phyloP scores from a whole-genome alignment of 2,888 invertebrate species.

The Acrocyrtus sp. region DNA sequence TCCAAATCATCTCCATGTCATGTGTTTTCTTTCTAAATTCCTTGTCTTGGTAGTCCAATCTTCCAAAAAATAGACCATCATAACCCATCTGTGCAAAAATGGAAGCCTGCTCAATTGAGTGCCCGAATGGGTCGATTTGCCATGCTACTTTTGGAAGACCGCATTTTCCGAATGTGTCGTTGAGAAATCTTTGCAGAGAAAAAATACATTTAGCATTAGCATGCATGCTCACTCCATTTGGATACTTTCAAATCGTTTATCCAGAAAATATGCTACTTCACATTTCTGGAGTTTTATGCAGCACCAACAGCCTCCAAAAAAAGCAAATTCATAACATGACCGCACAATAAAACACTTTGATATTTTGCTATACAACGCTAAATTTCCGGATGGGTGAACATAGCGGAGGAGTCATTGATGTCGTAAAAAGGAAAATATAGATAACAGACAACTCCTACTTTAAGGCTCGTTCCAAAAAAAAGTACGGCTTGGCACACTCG shows the following conservation, averaged over 20 bases:
- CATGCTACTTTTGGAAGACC: conserved; percentile 72
- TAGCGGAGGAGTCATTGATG: too few relatives aligned
- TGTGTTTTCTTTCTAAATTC: conserved; percentile 70
- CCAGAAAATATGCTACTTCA: not conserved
- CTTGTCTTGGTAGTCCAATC: conserved; percentile 88
- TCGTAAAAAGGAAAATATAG: too few relatives aligned
- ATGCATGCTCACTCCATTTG: conserved; percentile 67
- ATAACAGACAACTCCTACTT: too few relatives aligned
- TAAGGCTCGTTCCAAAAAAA: too few relatives aligned
- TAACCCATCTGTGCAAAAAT: conserved; percentile 85
- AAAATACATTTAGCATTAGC: not conserved
- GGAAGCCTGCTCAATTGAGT: conserved; percentile 77
- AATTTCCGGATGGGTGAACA: too few relatives aligned
- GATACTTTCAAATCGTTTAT: not conserved
- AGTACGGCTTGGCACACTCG: too few relatives aligned
- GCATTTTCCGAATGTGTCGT: conserved; percentile 66
- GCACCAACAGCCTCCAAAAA: too few relatives aligned
- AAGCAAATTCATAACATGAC: too few relatives aligned
- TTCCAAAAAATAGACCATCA: conserved; percentile 85
- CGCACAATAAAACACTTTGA: too few relatives aligned
- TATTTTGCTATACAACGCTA: too few relatives aligned
- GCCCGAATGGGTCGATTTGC: conserved; percentile 88
- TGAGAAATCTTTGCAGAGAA: conserved; percentile 64
- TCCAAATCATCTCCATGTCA: conserved; percentile 87
- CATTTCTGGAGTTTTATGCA: too few relatives aligned